Base-by-base conservation (phyloP, 2,888 invertebrate genomes). In the Cryptocheilus praepositus region DNA sequence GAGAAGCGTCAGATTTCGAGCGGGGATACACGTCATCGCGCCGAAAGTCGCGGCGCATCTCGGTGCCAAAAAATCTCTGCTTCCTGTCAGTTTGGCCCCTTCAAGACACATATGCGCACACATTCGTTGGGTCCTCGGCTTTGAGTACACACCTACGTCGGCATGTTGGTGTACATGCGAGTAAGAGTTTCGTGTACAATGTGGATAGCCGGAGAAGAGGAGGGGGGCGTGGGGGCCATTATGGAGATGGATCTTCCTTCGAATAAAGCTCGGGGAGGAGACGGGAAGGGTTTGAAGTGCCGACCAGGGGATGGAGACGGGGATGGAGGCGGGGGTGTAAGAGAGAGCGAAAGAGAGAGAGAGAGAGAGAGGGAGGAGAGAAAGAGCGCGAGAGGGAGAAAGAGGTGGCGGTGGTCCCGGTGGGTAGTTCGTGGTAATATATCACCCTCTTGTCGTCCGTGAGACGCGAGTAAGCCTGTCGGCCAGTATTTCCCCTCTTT, bases 241-340 rank as follows among this genome's bases (percentile, higher is more conserved):
- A 87, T 86, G 85, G 86, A 87, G 85, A 87, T 87, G 84, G 87
- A 87, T 87, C 85, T 87, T 83, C 82, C 81, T 83, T 83, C 81
- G 85, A 83, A 86, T 86, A 85, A 85, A 84, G 83, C 81, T 81
- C 79, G 71, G 60, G 36, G 58, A 63, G 60, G 64, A 46, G 54
- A 61, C n/a, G 60, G 62, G 56, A 58, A 15, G 67, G 60, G 69
- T 68, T 54, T 57, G 64, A 61, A 57, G 62, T 64, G 62, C 51
- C 54, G 70, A 57, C 57, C n/a, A 45, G 43, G 53, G 56, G 63
- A 46, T 58, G 64, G 58, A 61, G 63, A 63, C 56, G 53, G 57
- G 58, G 60, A 62, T 64, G n/a, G 2, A 16, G 8, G 36, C n/a
- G 16, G 36, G n/a, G 11, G 51, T 19, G 19, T n/a, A n/a, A 11